Percentiles rank a stretch among this genome's conserved stretches.
phyloP scores from a whole-genome alignment of 1,140 invertebrate genomes.

The Drosophila truncata region DNA sequence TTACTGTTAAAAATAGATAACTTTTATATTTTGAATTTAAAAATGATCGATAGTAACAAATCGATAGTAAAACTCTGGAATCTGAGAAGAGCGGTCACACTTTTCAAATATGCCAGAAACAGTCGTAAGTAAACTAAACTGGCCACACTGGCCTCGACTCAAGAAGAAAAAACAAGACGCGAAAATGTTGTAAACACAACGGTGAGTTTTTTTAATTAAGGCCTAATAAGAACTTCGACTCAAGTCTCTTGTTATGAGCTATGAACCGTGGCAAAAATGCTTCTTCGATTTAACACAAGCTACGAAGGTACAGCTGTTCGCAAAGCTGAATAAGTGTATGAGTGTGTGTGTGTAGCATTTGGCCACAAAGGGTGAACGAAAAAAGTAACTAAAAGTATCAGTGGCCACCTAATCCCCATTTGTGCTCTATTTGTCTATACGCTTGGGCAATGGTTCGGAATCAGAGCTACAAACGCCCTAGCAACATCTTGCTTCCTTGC shows the following conservation, averaged over 20 bases:
- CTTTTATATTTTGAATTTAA: not conserved
- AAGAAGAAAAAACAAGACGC: slow-evolving; percentile 25
- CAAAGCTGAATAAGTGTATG: not conserved
- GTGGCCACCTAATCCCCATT: not conserved
- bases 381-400: slow-evolving; percentile 28
- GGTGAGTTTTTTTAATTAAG: slow-evolving; percentile 48
- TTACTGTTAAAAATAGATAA: not conserved
- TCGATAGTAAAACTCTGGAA: too few relatives aligned
- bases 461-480: slow-evolving; percentile 9
- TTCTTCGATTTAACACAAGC: not conserved
- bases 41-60: not conserved
- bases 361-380: slow-evolving; percentile 58
- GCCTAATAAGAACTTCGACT: not conserved
- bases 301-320: not conserved
- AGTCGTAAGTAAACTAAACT: too few relatives aligned
- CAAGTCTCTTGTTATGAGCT: not conserved
- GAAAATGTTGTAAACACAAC: slow-evolving; percentile 65
- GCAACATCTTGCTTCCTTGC: slow-evolving; percentile 41
- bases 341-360: slow-evolving; percentile 17
- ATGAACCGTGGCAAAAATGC: not conserved
- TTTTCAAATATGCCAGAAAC: too few relatives aligned
- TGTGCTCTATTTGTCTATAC: not conserved
- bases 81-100: too few relatives aligned
- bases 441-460: not conserved
- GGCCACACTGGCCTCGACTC: too few relatives aligned